phyloP scores from a whole-genome alignment of 2,113 vertebrate genomes.

The Oxyura jamaicensis region DNA sequence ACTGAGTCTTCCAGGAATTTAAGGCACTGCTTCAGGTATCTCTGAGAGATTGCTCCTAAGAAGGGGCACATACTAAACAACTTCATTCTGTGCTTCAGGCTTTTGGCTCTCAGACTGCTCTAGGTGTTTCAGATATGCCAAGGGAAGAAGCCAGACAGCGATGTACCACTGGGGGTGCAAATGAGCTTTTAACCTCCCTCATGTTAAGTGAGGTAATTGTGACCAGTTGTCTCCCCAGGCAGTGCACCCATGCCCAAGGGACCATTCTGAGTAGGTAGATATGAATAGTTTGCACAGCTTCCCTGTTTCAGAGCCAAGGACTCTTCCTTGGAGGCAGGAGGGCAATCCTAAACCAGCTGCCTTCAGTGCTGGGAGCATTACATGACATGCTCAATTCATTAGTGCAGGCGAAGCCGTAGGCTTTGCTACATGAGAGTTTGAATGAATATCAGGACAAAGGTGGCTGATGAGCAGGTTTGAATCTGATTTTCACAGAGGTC shows the following conservation, averaged over 20 bases:
- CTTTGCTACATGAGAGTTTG: not conserved
- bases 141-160: not conserved
- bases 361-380: not conserved
- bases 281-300: not conserved
- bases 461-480: not conserved
- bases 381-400: not conserved
- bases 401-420: not conserved
- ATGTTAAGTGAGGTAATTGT: not conserved
- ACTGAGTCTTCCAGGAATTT: not conserved
- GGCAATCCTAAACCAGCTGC: not conserved
- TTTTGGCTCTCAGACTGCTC: not conserved
- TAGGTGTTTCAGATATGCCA: not conserved
- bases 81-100: not conserved
- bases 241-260: not conserved
- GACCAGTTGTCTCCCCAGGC: not conserved
- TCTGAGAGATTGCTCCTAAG: not conserved
- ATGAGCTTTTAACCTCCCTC: not conserved
- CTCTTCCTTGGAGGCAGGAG: not conserved
- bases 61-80: not conserved
- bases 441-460: not conserved
- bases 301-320: not conserved
- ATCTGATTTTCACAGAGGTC: not conserved
- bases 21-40: not conserved
- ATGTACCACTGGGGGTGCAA: not conserved
- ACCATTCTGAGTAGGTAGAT: not conserved